These are phyloP conservation scores for Diarsia brunnea DNA, from an alignment of 2,888 invertebrate species.

Conservation along the genomic window DNA sequence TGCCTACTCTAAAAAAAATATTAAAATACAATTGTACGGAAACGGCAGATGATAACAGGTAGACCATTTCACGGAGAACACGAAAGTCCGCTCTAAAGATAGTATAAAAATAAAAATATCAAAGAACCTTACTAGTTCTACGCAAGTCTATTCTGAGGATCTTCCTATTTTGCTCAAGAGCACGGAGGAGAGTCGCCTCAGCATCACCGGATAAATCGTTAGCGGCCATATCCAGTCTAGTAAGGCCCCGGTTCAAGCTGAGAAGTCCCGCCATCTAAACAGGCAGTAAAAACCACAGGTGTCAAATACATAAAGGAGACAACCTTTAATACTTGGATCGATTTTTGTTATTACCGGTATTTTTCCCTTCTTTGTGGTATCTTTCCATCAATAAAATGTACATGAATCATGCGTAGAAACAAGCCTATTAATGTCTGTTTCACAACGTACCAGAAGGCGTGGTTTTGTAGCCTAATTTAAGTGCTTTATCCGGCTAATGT, in stretches of 20 bases:
- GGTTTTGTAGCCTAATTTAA: background rate
- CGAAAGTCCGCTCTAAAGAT: background rate
- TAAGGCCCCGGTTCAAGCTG: slow-evolving; percentile 88
- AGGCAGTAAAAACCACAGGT: slow-evolving; percentile 46
- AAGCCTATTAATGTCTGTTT: background rate
- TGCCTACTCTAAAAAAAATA: too few species aligned
- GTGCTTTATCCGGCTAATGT: too few species aligned
- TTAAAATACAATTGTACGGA: too few species aligned
- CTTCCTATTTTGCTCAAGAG: slow-evolving; percentile 82
- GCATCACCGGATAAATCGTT: slow-evolving; percentile 91
- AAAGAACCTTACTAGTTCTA: slow-evolving; percentile 80
- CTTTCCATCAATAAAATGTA: slow-evolving; percentile 33
- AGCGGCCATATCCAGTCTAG: slow-evolving; percentile 90
- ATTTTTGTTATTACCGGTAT: too few species aligned
- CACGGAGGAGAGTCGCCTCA: slow-evolving; percentile 84
- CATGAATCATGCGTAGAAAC: background rate
- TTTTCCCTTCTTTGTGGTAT: too few species aligned
- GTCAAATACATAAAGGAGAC: slow-evolving; percentile 33
- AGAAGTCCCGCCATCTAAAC: slow-evolving; percentile 89
- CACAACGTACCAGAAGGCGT: background rate
- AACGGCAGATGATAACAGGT: too few species aligned
- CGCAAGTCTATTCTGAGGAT: slow-evolving; percentile 83
- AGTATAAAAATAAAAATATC: background rate
- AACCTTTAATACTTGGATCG: slow-evolving; percentile 1
- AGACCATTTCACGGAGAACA: too few species aligned